A percentile compares a stretch with the other conserved stretches of the same genome.
These are phyloP conservation scores for Tarsius wallacei DNA, from an alignment of 2,797 vertebrate genomes.

Conservation along the genomic window DNA sequence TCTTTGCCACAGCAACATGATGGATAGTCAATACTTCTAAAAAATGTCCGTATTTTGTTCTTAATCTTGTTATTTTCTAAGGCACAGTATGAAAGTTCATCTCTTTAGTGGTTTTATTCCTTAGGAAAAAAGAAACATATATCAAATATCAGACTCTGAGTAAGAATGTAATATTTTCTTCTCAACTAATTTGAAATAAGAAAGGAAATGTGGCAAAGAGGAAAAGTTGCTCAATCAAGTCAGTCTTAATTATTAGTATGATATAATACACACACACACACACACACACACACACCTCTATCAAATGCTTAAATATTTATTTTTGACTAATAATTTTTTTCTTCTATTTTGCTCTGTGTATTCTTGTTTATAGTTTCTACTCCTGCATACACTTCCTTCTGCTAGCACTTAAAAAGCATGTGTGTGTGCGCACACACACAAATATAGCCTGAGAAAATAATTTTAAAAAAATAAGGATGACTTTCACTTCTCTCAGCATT, in stretches of 20 bases:
- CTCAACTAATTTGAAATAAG: not conserved
- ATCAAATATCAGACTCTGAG: not conserved
- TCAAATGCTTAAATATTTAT: not conserved
- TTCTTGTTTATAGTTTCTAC: not conserved
- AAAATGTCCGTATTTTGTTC: not conserved
- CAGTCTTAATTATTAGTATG: not conserved
- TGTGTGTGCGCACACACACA: not conserved
- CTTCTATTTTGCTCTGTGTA: not conserved
- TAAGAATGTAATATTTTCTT: not conserved
- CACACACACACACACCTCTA: not conserved
- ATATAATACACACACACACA: not conserved
- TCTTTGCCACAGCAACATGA: not conserved
- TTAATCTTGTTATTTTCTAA: conserved; percentile 28
- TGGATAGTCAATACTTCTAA: not conserved
- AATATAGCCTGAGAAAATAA: not conserved
- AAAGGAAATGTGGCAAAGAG: not conserved
- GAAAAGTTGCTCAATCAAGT: not conserved
- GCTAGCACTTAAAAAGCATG: not conserved
- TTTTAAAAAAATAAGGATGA: conserved; percentile 1
- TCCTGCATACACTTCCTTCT: not conserved
- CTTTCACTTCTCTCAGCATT: not conserved
- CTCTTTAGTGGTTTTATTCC: not conserved
- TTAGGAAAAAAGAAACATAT: not conserved
- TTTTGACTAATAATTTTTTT: conserved; percentile 13
- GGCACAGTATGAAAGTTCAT: not conserved